These are phyloP conservation scores for Amazona ochrocephala DNA, from an alignment of 2,797 vertebrate genomes.

Conservation along the genomic window DNA sequence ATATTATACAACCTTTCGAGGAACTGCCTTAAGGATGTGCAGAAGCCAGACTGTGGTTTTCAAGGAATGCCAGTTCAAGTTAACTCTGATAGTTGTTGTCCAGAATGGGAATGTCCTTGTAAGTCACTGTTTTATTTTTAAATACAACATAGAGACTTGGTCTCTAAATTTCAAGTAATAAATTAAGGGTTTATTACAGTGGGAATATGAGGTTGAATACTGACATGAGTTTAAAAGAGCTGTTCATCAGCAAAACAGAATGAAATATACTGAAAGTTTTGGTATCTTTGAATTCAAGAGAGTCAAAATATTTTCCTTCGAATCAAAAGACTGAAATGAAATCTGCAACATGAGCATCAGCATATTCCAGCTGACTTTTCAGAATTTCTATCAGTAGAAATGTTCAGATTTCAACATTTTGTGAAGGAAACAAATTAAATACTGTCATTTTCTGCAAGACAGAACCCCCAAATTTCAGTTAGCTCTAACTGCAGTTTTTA, in stretches of 20 bases:
- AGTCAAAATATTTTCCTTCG: background rate
- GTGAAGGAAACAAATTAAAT: background rate
- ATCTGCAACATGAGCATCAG: background rate
- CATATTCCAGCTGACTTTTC: background rate
- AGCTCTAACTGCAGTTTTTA: background rate
- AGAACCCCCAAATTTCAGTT: background rate
- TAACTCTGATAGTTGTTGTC: conserved; percentile 93
- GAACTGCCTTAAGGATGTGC: conserved; percentile 89
- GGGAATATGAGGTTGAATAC: background rate
- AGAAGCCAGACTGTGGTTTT: conserved; percentile 91
- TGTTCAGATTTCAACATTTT: background rate
- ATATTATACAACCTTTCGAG: conserved; percentile 92
- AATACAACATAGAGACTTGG: background rate
- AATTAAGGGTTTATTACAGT: background rate
- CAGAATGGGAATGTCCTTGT: conserved; percentile 98
- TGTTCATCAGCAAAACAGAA: background rate
- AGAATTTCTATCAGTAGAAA: background rate
- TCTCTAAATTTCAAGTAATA: background rate
- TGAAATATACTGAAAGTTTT: background rate
- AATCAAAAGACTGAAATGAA: background rate
- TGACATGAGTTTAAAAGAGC: background rate
- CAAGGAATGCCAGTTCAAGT: conserved; percentile 92
- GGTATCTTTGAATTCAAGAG: background rate
- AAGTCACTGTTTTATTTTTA: conserved; percentile 63
- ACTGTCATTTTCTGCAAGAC: background rate